Conservation (phyloP, 2,113 vertebrate species). For the Cyprinodon variegatus region DNA sequence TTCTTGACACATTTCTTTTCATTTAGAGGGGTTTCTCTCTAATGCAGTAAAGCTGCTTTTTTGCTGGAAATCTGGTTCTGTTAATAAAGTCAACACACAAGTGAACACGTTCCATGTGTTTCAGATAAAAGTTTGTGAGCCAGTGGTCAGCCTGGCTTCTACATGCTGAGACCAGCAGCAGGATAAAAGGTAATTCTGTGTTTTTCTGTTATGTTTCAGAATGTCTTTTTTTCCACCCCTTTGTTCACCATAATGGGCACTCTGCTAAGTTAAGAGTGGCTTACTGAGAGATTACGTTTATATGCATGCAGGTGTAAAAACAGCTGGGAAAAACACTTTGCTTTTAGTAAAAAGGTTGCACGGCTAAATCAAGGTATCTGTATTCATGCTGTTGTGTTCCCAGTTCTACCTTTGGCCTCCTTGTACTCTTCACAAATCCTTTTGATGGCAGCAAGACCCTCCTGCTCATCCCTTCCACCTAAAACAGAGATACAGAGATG, state of each 20-base stretch:
- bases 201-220: background rate
- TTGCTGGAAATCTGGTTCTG: background rate
- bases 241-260: slow-evolving; percentile 19
- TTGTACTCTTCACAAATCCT: slow-evolving; percentile 81
- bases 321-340: slow-evolving; percentile 36
- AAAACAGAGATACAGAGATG: slow-evolving; percentile 42
- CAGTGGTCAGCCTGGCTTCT: background rate
- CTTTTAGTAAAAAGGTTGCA: slow-evolving; percentile 42
- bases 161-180: background rate
- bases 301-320: slow-evolving; percentile 24
- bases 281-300: background rate
- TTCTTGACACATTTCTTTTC: slow-evolving; percentile 4
- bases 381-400: slow-evolving; percentile 17
- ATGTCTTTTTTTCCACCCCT: slow-evolving; percentile 1
- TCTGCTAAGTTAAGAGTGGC: slow-evolving; percentile 7
- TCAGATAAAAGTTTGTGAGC: background rate
- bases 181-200: background rate
- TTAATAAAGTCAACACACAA: slow-evolving; percentile 1
- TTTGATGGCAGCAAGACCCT: slow-evolving; percentile 77
- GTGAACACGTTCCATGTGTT: background rate
- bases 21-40: background rate
- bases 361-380: slow-evolving; percentile 28
- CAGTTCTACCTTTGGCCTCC: slow-evolving; percentile 81
- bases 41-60: background rate
- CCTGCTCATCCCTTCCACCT: slow-evolving; percentile 81